These are phyloP conservation scores for Crenichthys baileyi DNA, from an alignment of 2,797 vertebrate genomes.

Conservation along the genomic window DNA sequence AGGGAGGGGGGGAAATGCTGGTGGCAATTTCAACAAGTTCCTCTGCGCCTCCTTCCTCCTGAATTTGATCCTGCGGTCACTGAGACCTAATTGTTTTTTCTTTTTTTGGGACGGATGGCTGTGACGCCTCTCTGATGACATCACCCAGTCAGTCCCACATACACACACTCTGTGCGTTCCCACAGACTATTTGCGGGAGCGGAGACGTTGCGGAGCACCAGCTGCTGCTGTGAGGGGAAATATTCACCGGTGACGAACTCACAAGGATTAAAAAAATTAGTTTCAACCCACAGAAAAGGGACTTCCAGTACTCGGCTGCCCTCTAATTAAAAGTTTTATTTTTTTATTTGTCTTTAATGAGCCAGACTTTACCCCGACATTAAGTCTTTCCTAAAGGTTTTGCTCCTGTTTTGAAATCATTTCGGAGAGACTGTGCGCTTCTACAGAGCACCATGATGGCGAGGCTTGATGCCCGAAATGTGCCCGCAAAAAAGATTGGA, in stretches of 20 bases:
- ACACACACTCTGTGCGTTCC: conserved; percentile 40
- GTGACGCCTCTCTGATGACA: conserved; percentile 74
- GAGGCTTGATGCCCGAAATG: conserved; percentile 65
- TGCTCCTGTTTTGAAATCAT: neutral
- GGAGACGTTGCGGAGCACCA: conserved; percentile 9
- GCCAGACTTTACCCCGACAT: conserved; percentile 27
- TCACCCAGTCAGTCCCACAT: conserved; percentile 60
- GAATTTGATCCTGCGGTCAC: neutral
- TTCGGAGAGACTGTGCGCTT: conserved; percentile 33
- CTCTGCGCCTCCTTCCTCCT: neutral
- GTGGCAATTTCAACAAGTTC: conserved; percentile 64
- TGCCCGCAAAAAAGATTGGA: conserved; percentile 51
- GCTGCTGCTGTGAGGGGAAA: conserved; percentile 32
- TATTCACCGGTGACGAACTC: conserved; percentile 63
- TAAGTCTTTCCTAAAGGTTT: conserved; percentile 18
- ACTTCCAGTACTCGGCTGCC: conserved; percentile 18
- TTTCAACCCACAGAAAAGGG: neutral
- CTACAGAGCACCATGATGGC: conserved; percentile 57
- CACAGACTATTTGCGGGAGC: conserved; percentile 56
- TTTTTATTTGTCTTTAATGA: conserved; percentile 4
- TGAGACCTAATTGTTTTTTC: conserved; percentile 18
- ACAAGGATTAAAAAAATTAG: conserved; percentile 31
- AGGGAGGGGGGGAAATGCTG: neutral
- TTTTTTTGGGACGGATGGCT: conserved; percentile 2
- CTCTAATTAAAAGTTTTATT: conserved; percentile 55